Conservation (phyloP, 2,797 vertebrate genomes). For the Coilia nasus region DNA sequence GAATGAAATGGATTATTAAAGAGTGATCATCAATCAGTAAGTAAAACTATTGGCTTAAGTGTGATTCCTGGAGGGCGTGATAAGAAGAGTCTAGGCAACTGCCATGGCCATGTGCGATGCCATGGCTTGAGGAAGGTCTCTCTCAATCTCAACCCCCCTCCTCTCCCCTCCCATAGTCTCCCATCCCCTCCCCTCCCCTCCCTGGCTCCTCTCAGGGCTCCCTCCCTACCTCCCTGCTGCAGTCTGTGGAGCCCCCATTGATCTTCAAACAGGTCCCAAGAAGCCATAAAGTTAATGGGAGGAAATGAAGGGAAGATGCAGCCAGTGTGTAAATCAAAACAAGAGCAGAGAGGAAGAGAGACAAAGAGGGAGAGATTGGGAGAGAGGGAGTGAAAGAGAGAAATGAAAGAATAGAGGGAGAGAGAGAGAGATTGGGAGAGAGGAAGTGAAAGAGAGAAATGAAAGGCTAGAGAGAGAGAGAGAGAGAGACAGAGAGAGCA, state of each 20-base stretch:
- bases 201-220: conserved; percentile 26
- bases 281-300: conserved; percentile 63
- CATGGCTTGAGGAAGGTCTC: conserved; percentile 27
- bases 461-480: too few relatives aligned
- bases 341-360: conserved; percentile 8
- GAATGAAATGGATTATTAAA: too few relatives aligned
- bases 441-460: neutral
- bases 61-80: too few relatives aligned
- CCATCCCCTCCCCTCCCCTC: neutral
- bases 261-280: conserved; percentile 61
- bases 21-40: too few relatives aligned
- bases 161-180: too few relatives aligned
- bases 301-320: conserved; percentile 63
- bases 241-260: conserved; percentile 50
- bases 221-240: conserved; percentile 42
- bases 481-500: too few relatives aligned
- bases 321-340: conserved; percentile 60
- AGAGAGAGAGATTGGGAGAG: neutral
- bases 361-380: neutral
- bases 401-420: neutral
- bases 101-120: conserved; percentile 5
- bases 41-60: too few relatives aligned
- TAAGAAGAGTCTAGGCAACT: neutral
- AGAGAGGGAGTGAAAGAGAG: neutral
- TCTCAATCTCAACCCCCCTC: conserved; percentile 22